These are phyloP conservation scores for Pseudomyrmex sp. DNA, from an alignment of 1,140 invertebrate genomes.

Conservation along the genomic window DNA sequence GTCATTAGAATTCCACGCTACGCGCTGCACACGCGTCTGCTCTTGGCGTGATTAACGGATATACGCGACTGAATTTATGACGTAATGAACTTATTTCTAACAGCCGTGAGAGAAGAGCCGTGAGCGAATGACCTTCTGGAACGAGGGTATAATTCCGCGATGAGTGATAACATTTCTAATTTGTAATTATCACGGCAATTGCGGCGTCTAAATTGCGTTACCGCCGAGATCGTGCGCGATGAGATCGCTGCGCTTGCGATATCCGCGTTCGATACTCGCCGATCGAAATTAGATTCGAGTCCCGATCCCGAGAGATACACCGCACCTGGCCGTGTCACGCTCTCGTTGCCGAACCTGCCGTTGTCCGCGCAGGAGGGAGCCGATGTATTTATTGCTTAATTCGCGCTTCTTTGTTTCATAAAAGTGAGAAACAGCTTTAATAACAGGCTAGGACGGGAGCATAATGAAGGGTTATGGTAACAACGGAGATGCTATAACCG, in stretches of 20 bases:
- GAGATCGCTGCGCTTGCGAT: constrained; percentile 1
- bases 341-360: constrained; percentile 41
- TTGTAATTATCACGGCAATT: constrained; percentile 49
- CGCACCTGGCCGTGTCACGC: constrained; percentile 62
- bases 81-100: neutral
- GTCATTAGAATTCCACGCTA: constrained; percentile 16
- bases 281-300: constrained; percentile 61
- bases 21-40: neutral
- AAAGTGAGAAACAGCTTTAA: constrained; percentile 85
- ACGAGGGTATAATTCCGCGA: constrained; percentile 8
- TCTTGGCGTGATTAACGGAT: neutral
- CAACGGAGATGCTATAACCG: constrained; percentile 57
- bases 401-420: constrained; percentile 84
- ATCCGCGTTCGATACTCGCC: neutral
- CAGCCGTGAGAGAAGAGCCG: neutral
- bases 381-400: constrained; percentile 82
- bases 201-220: neutral
- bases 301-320: constrained; percentile 49
- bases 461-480: constrained; percentile 74
- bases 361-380: constrained; percentile 1
- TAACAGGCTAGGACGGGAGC: constrained; percentile 77
- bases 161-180: constrained; percentile 42
- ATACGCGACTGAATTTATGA: constrained; percentile 3
- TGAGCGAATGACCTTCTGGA: neutral
- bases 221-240: constrained; percentile 28